A percentile compares a stretch with the other conserved stretches of the same genome.
phyloP scores from a whole-genome alignment of 2,113 vertebrate species.

The Ctenomys sociabilis region DNA sequence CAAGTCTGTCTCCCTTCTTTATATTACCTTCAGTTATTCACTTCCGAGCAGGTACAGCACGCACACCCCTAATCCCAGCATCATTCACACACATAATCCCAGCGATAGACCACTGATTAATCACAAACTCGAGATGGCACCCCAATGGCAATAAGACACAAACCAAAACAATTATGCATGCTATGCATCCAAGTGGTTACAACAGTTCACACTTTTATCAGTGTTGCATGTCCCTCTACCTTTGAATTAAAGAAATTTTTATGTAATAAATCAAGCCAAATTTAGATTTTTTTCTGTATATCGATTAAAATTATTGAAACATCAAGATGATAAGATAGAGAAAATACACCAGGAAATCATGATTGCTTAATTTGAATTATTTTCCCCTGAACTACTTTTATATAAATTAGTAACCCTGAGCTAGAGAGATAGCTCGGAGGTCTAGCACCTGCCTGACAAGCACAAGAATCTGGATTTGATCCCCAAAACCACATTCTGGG shows the following conservation, averaged over 20 bases:
- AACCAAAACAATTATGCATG: neutral
- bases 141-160: too few relatives aligned
- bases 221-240: neutral
- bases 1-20: too few relatives aligned
- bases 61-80: too few relatives aligned
- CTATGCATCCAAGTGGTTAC: neutral
- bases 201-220: neutral
- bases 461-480: too few relatives aligned
- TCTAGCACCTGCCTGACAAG: too few relatives aligned
- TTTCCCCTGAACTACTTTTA: neutral
- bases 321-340: neutral
- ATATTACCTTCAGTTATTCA: too few relatives aligned
- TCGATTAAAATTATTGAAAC: conserved; percentile 3
- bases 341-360: neutral
- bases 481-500: too few relatives aligned
- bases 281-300: neutral
- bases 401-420: neutral
- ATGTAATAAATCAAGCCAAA: neutral
- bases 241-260: neutral
- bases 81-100: too few relatives aligned
- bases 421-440: too few relatives aligned
- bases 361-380: neutral
- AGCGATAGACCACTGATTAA: too few relatives aligned
- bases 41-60: too few relatives aligned
- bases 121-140: too few relatives aligned